These are phyloP conservation scores for Slavum lentiscoides DNA, from an alignment of 2,888 invertebrate species.

Conservation along the genomic window DNA sequence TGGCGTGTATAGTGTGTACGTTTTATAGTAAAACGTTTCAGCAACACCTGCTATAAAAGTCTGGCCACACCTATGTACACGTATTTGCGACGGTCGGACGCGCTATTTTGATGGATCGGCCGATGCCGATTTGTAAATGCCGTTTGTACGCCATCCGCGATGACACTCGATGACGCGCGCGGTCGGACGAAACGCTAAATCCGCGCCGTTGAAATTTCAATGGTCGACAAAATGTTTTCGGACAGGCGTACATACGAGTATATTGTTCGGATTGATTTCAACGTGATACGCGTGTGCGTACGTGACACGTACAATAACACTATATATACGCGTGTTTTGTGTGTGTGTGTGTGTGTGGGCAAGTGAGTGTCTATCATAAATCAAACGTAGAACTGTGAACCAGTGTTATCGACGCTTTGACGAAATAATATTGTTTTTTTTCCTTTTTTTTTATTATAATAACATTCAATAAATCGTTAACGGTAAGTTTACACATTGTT, in stretches of 20 bases:
- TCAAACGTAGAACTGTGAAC: slow-evolving; percentile 45
- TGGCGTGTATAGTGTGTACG: too few species aligned
- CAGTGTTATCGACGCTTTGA: slow-evolving; percentile 45
- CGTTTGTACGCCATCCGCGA: not conserved
- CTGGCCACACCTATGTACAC: too few species aligned
- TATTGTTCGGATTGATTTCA: not conserved
- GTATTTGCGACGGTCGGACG: not conserved
- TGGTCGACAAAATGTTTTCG: not conserved
- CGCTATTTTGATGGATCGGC: not conserved
- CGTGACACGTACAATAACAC: not conserved
- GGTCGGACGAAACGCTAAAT: too few species aligned
- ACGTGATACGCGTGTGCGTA: not conserved
- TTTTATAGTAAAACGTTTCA: too few species aligned
- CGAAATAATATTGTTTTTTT: slow-evolving; percentile 24
- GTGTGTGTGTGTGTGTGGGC: not conserved
- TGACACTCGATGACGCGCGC: not conserved
- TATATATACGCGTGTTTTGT: not conserved
- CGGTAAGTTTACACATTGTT: slow-evolving; percentile 17
- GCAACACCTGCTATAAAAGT: too few species aligned
- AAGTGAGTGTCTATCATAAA: slow-evolving; percentile 1
- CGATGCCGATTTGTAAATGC: not conserved
- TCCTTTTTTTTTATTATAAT: not conserved
- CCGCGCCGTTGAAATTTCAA: too few species aligned
- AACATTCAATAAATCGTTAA: slow-evolving; percentile 39
- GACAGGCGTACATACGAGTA: too few species aligned